Percentiles rank a stretch among this genome's conserved stretches.
These are phyloP conservation scores for Argopecten irradians DNA, from an alignment of 1,140 invertebrate genomes.

Conservation along the genomic window DNA sequence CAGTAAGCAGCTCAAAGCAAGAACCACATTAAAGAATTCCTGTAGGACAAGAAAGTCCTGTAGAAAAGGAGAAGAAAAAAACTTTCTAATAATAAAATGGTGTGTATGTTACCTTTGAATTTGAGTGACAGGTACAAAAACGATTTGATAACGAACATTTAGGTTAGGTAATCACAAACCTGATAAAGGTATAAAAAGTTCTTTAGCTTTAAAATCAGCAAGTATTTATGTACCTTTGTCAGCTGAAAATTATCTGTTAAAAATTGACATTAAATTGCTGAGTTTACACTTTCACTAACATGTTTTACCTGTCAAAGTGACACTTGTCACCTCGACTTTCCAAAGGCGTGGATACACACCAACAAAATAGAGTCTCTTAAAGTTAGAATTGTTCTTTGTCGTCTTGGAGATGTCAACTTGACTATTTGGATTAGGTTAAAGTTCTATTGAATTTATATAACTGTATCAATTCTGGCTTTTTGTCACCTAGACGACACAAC, in stretches of 20 bases:
- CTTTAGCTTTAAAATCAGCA: neutral
- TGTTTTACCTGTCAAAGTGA: neutral
- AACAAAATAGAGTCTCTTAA: neutral
- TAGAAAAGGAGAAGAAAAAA: neutral
- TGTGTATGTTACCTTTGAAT: neutral
- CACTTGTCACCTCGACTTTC: neutral
- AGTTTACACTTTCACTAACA: neutral
- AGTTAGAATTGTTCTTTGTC: neutral
- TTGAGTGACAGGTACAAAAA: neutral
- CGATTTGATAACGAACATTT: neutral
- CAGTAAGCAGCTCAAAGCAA: no score
- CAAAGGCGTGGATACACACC: neutral
- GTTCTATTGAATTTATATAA: conserved; percentile 3
- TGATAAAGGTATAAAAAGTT: neutral
- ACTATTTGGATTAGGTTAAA: neutral
- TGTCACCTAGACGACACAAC: neutral
- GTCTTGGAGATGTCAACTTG: neutral
- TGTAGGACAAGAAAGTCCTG: no score
- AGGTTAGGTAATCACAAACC: neutral
- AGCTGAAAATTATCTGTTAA: conserved; percentile 3
- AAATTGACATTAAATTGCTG: neutral
- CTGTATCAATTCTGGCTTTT: neutral
- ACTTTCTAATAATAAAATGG: neutral
- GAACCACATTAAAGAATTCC: neutral
- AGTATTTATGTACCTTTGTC: neutral